Evolutionary conservation across 2,113 vertebrate genomes (phyloP), one percentile per base, ranked within the genome.

Genomic region (Engraulis encrasicolus): DNA sequence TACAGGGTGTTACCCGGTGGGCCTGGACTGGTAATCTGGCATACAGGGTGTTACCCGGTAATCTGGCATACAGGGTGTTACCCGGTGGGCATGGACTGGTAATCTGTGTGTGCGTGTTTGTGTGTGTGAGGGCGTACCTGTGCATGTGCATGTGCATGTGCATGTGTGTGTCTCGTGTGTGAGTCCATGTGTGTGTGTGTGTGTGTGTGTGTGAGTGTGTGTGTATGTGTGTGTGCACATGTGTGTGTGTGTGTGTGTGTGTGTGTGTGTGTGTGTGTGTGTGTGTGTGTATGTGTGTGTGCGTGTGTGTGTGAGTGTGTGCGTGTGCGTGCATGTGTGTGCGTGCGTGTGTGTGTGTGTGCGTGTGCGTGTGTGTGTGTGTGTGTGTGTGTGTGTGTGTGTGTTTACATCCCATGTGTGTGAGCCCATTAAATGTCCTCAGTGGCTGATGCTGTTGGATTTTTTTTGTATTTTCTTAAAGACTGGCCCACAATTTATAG

Each of bases 251-350:
- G 58, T 31, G 58, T 66, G 58, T 66, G 23, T 15, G 20, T 61
- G 54, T 61, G 20, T 61, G 54, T 61, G 54, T 23, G n/a, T 23
- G n/a, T 61, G 54, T 61, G 54, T 61, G 54, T 61, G 54, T 61
- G n/a, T n/a, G 3, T 45, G 40, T 9, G 40, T 45, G 40, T 45
- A 45, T 45, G 40, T 45, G 3, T 45, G 4, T 5, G 40, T 3
- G 40, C 4, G 9, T 52, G 14, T 52, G 50, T 52, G 50, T 52
- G 50, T 52, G 14, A 1, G 18, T 50, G 50, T 52, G 50, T 15
- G 12, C 3, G 50, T 50, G 49, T 50, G 14, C 2, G 19, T 52
- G 50, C 19, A 18, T 52, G 15, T 11, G 50, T 14, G 50, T 52
- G 17, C 5, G 12, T 52, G 50, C 4, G 50, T 17, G 50, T 52